These are phyloP conservation scores for Tragelaphus strepsiceros DNA, from an alignment of 2,113 vertebrate genomes.

Conservation along the genomic window DNA sequence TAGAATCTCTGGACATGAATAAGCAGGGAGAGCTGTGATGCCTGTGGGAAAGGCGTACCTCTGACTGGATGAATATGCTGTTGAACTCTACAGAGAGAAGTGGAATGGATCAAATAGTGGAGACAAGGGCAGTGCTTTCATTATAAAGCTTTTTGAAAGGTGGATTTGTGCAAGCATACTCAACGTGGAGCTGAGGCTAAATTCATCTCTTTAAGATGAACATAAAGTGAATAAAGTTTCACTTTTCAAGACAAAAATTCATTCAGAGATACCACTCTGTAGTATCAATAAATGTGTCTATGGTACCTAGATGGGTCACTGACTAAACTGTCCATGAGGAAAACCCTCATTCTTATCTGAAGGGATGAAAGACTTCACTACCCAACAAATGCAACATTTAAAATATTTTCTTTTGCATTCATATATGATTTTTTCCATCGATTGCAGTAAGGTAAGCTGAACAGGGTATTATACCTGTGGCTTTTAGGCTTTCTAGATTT, in stretches of 20 bases:
- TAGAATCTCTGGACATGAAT: conserved; percentile 14
- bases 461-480: neutral
- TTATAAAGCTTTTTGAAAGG: neutral
- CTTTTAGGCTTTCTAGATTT: neutral
- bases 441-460: neutral
- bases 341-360: neutral
- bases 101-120: neutral
- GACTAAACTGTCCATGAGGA: neutral
- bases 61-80: conserved; percentile 39
- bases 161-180: neutral
- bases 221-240: neutral
- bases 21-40: neutral
- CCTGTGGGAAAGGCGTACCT: neutral
- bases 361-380: neutral
- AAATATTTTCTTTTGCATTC: neutral
- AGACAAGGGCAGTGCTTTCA: neutral
- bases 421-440: neutral
- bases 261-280: neutral
- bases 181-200: neutral
- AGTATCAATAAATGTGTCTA: neutral
- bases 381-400: neutral
- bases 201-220: conserved; percentile 2
- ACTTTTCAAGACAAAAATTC: neutral
- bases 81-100: conserved; percentile 37
- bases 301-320: neutral